Evolutionary conservation across 2,113 vertebrate genomes (phyloP).

Genomic region (Protobothrops mucrosquamatus): DNA sequence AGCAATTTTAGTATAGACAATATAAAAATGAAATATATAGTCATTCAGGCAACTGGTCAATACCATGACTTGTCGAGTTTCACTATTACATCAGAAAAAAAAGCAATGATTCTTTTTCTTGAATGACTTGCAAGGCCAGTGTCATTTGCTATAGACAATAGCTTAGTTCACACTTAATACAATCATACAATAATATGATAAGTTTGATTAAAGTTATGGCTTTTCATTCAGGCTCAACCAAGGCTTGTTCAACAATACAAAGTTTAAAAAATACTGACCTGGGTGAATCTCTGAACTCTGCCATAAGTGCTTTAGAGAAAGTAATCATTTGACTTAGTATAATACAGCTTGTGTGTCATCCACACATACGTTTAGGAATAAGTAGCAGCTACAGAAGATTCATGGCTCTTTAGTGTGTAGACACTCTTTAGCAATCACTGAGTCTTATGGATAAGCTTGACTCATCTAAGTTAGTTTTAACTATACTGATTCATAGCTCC

Average conservation of each 20-base stretch:
- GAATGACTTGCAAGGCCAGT: background rate
- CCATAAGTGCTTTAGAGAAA: background rate
- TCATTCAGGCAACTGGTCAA: background rate
- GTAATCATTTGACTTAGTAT: too few species aligned
- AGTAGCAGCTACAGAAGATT: background rate
- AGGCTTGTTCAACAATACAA: background rate
- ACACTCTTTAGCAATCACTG: background rate
- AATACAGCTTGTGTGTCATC: background rate
- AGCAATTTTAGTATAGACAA: background rate
- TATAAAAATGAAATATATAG: conserved; percentile 3
- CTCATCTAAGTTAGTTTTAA: background rate
- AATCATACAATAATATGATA: background rate
- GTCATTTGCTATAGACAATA: background rate
- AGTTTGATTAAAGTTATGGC: background rate
- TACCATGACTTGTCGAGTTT: background rate
- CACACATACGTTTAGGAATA: background rate
- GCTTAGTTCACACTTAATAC: background rate
- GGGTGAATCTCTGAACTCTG: background rate
- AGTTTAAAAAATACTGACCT: background rate
- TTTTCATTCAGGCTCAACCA: background rate
- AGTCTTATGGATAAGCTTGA: background rate
- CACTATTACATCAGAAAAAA: background rate
- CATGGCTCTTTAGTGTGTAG: background rate
- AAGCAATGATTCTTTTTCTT: background rate
- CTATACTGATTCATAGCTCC: background rate